Evolutionary conservation across 2,888 invertebrate genomes (phyloP), one percentile per base, ranked within the genome.

Genomic region (Marasmarcha lunaedactyla): DNA sequence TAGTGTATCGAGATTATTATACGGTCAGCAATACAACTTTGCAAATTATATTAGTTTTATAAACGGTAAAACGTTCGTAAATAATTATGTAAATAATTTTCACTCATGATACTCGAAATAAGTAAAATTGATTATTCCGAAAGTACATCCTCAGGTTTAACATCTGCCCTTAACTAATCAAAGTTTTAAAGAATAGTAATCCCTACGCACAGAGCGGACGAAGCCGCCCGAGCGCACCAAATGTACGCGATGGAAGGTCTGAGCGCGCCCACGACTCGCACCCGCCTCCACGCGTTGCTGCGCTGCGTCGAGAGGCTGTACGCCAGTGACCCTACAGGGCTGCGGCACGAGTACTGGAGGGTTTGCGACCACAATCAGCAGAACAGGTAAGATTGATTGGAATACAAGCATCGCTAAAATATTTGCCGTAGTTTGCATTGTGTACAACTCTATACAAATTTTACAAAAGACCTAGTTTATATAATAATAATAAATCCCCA

Each of bases 141-240:
- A n/a, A n/a, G n/a, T n/a, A n/a, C n/a, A n/a, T n/a, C n/a, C n/a
- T n/a, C n/a, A n/a, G n/a, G n/a, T n/a, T n/a, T n/a, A n/a, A n/a
- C n/a, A n/a, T n/a, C n/a, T n/a, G n/a, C n/a, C n/a, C n/a, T n/a
- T n/a, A n/a, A n/a, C n/a, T n/a, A n/a, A n/a, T n/a, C n/a, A n/a
- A n/a, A n/a, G n/a, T n/a, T n/a, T n/a, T n/a, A n/a, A n/a, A n/a
- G n/a, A n/a, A n/a, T n/a, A n/a, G n/a, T n/a, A n/a, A n/a, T n/a
- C n/a, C n/a, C n/a, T n/a, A n/a, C n/a, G n/a, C n/a, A 0, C 49
- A 83, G 92, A 51, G 96, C 95, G 0, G 97, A 97, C 69, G 97
- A 98, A 69, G 90, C 91, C 1, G 92, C 94, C 10, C 87, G 93
- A 43, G 90, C 92, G 1, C 88, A 91, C 33, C 88, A 90, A 47